Evolutionary conservation across 2,888 invertebrate genomes (phyloP), one percentile per base, ranked within the genome.

Genomic region (Cenopis cana): DNA sequence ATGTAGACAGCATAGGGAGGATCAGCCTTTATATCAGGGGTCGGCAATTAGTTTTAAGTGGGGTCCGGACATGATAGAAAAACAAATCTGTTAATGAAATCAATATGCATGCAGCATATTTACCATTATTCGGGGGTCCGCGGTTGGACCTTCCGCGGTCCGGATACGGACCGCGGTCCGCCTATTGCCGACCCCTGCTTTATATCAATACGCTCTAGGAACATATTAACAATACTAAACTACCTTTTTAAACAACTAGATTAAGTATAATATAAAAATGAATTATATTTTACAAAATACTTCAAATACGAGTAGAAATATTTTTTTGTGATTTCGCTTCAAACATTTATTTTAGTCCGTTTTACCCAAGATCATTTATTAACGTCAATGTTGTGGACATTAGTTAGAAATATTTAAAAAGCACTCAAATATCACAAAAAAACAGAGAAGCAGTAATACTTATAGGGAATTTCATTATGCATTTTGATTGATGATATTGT

Each of bases 1-100:
- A 49, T 75, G 77, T 67, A 64, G 68, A 73, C 73, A 82, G 84
- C 85, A 80, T 85, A 81, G 72, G 68, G 75, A 75, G 83, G 91
- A 89, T 78, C 74, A 69, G 74, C 62, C 73, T 10, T 6, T 52
- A 50, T 14, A 20, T 54, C 38, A 12, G n/a, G n/a, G n/a, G n/a
- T n/a, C n/a, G n/a, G n/a, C n/a, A n/a, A n/a, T n/a, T n/a, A n/a
- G n/a, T n/a, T n/a, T n/a, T n/a, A n/a, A n/a, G n/a, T n/a, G n/a
- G n/a, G n/a, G n/a, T n/a, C n/a, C n/a, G n/a, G n/a, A n/a, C n/a
- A n/a, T n/a, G n/a, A n/a, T n/a, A n/a, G n/a, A n/a, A n/a, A n/a
- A n/a, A n/a, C n/a, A n/a, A n/a, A n/a, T n/a, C n/a, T n/a, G n/a
- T n/a, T n/a, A n/a, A n/a, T n/a, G n/a, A n/a, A n/a, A n/a, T n/a